A percentile compares a stretch with the other conserved stretches of the same genome.
These are phyloP conservation scores for Selene dorsalis DNA, from an alignment of 2,797 vertebrate genomes.

Conservation along the genomic window DNA sequence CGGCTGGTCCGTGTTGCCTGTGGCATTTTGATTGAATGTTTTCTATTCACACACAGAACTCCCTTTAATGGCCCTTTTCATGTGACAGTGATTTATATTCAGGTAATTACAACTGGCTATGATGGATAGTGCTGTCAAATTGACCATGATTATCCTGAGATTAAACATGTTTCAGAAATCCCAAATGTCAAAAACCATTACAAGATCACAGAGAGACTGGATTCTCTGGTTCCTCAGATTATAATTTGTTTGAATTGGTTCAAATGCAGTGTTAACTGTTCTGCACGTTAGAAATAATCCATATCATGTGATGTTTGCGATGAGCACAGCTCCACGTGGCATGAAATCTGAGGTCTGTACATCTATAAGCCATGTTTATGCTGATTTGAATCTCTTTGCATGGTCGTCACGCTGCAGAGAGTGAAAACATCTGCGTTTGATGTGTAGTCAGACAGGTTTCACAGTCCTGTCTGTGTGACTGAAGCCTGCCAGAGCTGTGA, in stretches of 20 bases:
- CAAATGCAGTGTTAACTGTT: background rate
- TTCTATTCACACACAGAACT: constrained; percentile 62
- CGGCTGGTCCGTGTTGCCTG: constrained; percentile 48
- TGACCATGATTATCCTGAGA: constrained; percentile 72
- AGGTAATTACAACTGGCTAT: constrained; percentile 76
- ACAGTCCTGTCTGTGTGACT: constrained; percentile 24
- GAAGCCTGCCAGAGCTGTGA: constrained; percentile 31
- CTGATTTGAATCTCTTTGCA: constrained; percentile 24
- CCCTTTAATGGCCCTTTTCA: constrained; percentile 63
- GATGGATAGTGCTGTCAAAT: constrained; percentile 74
- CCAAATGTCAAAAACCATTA: constrained; percentile 71
- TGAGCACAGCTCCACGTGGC: background rate
- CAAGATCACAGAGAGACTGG: constrained; percentile 45
- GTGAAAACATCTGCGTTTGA: constrained; percentile 39
- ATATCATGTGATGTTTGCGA: constrained; percentile 2
- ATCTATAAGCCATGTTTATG: background rate
- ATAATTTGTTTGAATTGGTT: constrained; percentile 16
- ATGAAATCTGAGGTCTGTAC: background rate
- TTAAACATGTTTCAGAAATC: constrained; percentile 78
- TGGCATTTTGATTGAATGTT: constrained; percentile 78
- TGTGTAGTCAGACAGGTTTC: constrained; percentile 43
- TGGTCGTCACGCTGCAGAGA: constrained; percentile 9
- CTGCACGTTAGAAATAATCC: background rate
- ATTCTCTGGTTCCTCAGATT: constrained; percentile 8
- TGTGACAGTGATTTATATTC: constrained; percentile 80